Base-by-base conservation (phyloP, 2,888 invertebrate genomes). In the Mesorhabditis sp. region DNA sequence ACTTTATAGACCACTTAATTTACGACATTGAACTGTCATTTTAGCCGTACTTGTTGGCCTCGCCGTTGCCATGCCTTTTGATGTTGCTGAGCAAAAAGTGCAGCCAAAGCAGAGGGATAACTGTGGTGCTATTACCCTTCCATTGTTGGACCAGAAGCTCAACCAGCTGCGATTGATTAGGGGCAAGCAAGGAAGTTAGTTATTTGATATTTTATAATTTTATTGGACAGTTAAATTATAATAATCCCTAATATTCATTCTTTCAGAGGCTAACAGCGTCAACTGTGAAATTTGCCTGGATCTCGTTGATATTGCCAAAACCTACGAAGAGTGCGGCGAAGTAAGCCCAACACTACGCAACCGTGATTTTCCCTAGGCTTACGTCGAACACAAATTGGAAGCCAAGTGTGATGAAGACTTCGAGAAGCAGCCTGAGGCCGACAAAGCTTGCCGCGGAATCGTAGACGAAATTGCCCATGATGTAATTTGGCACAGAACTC, bases 311-410 rank as follows among this genome's bases (percentile, higher is more conserved):
- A 76, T 76, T 61, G 74, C 70, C 28, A 74, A 76, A 68, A 75
- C 75, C 43, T 76, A 76, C 66, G 70, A 73, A 10, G 76, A 76
- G 63, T 76, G 76, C 66, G 76, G 70, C 28, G 76, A 76, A 61
- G 70, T 70, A 44, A 65, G 62, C 15, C 13, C 6, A 67, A n/a
- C 58, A 0, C 58, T 50, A 50, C 10, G n/a, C 58, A 50, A 50
- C 2, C n/a, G n/a, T 13, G 58, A 50, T 50, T 50, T 13, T 50
- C 7, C 7, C n/a, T 15, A 67, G 67, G 76, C 76, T 44, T 66
- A 71, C 43, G 61, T 71, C 6, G 69, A 76, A 45, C 76, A 76
- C 50, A 70, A 74, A 45, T 71, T 74, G 72, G 76, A 76, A 6
- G 45, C 63, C n/a, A 70, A 76, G 43, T 76, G 76, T 65, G 70